phyloP scores from a whole-genome alignment of 2,113 vertebrate genomes.

The Emydocephalus ijimae region DNA sequence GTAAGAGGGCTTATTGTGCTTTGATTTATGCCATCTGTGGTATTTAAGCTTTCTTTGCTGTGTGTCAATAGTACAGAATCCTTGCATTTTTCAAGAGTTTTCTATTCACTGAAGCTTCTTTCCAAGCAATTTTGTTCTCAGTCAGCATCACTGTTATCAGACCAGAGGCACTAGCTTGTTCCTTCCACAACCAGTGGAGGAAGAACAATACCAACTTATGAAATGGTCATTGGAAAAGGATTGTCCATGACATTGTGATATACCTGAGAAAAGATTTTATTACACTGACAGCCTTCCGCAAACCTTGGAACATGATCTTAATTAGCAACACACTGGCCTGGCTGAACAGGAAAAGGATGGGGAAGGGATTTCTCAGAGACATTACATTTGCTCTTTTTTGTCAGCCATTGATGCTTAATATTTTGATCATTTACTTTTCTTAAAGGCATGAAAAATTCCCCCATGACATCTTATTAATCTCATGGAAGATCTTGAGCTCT shows the following conservation, averaged over 20 bases:
- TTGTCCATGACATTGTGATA: neutral
- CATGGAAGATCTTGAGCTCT: neutral
- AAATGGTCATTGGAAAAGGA: conserved; percentile 11
- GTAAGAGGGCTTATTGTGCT: neutral
- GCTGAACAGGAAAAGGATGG: neutral
- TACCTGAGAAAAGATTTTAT: neutral
- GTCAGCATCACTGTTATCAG: neutral
- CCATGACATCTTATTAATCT: neutral
- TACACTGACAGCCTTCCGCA: conserved; percentile 9
- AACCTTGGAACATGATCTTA: neutral
- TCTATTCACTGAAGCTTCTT: neutral
- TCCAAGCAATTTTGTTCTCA: neutral
- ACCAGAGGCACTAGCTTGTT: neutral
- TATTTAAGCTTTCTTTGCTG: neutral
- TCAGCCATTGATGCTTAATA: neutral
- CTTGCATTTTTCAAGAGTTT: neutral
- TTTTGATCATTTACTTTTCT: neutral
- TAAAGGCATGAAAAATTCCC: neutral
- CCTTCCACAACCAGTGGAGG: neutral
- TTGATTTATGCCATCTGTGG: neutral
- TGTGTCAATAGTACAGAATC: neutral
- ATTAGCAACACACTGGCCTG: neutral
- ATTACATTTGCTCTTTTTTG: neutral
- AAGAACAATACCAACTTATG: conserved; percentile 12
- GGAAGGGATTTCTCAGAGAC: neutral